A percentile compares a stretch with the other conserved stretches of the same genome.
phyloP scores from a whole-genome alignment of 2,797 vertebrate species.

The Cyprinella venusta region DNA sequence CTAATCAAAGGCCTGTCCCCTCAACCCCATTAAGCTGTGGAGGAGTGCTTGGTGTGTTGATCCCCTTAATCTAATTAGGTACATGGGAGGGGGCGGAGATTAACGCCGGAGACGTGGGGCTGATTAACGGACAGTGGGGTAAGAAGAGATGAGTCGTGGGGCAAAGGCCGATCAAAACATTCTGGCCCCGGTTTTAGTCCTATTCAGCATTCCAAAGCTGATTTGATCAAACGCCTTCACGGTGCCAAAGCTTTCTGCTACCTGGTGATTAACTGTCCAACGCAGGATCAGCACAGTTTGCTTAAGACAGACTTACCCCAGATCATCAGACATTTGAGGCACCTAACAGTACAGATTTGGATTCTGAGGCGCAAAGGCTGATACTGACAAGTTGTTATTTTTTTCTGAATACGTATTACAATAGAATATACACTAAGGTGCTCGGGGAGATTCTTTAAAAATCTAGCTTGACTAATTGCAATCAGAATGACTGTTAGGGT shows the following conservation, averaged over 20 bases:
- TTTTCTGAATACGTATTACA: neutral
- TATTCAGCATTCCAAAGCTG: slow-evolving; percentile 73
- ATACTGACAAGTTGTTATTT: neutral
- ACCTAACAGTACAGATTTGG: neutral
- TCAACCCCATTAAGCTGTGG: slow-evolving; percentile 28
- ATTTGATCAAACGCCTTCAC: slow-evolving; percentile 57
- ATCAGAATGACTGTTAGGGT: slow-evolving; percentile 70
- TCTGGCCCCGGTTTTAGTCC: slow-evolving; percentile 72
- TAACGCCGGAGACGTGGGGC: slow-evolving; percentile 72
- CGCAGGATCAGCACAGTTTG: slow-evolving; percentile 43
- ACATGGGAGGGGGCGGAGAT: slow-evolving; percentile 68
- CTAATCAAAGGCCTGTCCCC: slow-evolving; percentile 25
- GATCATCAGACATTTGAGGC: slow-evolving; percentile 6
- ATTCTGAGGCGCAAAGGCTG: neutral
- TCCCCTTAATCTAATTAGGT: slow-evolving; percentile 81
- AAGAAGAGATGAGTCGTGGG: slow-evolving; percentile 74
- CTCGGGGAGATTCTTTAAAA: neutral
- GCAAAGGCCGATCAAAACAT: slow-evolving; percentile 71
- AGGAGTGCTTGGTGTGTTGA: slow-evolving; percentile 68
- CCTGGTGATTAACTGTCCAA: slow-evolving; percentile 57
- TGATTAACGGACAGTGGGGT: slow-evolving; percentile 81
- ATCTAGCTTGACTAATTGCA: slow-evolving; percentile 68
- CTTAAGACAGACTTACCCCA: slow-evolving; percentile 48
- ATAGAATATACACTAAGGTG: neutral
- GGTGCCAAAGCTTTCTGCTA: slow-evolving; percentile 54